phyloP scores from a whole-genome alignment of 2,113 vertebrate species.

The Plecotus auritus region DNA sequence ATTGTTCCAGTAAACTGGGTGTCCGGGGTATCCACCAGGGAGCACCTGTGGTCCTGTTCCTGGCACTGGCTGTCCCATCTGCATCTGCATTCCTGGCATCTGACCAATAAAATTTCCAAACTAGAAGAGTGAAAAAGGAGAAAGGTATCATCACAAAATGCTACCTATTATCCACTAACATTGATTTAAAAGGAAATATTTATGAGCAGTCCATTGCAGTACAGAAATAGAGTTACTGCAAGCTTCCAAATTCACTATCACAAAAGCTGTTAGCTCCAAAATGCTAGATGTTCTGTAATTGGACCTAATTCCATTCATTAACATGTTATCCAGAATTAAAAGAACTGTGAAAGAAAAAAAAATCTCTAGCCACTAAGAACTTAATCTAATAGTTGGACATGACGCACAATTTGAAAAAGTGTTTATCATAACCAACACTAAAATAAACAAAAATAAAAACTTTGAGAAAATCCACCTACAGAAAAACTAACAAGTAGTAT shows the following conservation, averaged over 20 bases:
- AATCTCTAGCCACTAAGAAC: not conserved
- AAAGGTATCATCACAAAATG: not conserved
- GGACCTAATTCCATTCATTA: not conserved
- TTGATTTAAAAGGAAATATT: not conserved
- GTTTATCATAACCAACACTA: not conserved
- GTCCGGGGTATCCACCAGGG: slow-evolving; percentile 54
- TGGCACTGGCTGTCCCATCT: slow-evolving; percentile 52
- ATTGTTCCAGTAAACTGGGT: slow-evolving; percentile 75
- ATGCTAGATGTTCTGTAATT: not conserved
- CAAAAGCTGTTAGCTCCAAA: not conserved
- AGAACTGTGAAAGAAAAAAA: not conserved
- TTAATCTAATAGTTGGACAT: not conserved
- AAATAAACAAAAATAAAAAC: not conserved
- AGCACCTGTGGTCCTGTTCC: slow-evolving; percentile 61
- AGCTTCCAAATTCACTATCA: not conserved
- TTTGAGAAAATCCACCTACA: not conserved
- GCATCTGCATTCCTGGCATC: slow-evolving; percentile 77
- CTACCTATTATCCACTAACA: not conserved
- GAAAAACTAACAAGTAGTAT: not conserved
- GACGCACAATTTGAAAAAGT: not conserved
- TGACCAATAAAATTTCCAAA: slow-evolving; percentile 79
- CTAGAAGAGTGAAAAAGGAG: slow-evolving; percentile 55
- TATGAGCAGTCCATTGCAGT: not conserved
- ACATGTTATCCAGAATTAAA: not conserved
- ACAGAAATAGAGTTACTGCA: not conserved